These are phyloP conservation scores for Poecile montanus DNA, from an alignment of 2,797 vertebrate species.

Conservation along the genomic window DNA sequence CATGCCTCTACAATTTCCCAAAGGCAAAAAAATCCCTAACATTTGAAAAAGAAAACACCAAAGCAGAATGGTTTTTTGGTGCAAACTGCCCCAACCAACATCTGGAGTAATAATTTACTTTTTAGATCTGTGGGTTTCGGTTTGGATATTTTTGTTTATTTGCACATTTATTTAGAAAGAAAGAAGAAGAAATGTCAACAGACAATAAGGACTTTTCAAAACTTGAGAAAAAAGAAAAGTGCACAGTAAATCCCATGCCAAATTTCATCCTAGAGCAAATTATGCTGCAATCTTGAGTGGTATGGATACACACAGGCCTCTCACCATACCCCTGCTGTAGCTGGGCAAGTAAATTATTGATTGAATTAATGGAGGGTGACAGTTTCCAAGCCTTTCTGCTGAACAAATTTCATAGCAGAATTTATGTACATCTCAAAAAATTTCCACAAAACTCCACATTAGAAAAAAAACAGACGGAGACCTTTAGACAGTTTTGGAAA, in stretches of 20 bases:
- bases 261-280: conserved; percentile 49
- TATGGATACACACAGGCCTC: neutral
- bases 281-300: neutral
- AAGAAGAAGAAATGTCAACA: neutral
- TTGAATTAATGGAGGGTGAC: conserved; percentile 6
- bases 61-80: neutral
- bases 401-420: neutral
- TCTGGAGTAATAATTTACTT: conserved; percentile 24
- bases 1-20: neutral
- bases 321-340: neutral
- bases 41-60: neutral
- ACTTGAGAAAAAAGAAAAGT: conserved; percentile 51
- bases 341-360: neutral
- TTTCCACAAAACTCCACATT: neutral
- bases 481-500: conserved; percentile 37
- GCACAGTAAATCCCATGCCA: neutral
- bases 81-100: neutral
- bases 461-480: neutral
- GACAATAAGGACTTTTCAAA: conserved; percentile 38
- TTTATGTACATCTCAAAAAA: neutral
- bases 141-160: neutral
- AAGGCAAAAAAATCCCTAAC: neutral
- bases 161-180: neutral
- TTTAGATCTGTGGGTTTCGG: neutral
- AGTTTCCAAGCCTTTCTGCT: conserved; percentile 27